Evolutionary conservation across 2,797 vertebrate genomes (phyloP).

Genomic region (Sebastes taczanowskii): DNA sequence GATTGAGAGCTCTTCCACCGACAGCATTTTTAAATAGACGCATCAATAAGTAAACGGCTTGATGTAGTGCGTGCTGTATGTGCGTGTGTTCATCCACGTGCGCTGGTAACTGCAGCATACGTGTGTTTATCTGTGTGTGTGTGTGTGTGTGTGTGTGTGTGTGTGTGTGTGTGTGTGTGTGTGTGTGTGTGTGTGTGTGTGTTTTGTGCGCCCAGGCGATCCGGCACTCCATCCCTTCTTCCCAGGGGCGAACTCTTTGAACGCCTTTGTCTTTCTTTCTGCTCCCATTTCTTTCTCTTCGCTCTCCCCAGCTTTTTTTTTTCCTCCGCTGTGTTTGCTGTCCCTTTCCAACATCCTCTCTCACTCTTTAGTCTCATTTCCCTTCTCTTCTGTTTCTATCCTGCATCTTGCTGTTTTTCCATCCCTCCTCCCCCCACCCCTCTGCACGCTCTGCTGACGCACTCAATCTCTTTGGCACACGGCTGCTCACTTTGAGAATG

Average conservation of each 20-base stretch:
- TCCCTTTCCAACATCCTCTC: slow-evolving; percentile 22
- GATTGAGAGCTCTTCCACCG: slow-evolving; percentile 63
- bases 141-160: slow-evolving; percentile 4
- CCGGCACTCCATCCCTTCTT: slow-evolving; percentile 30
- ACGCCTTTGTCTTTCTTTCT: slow-evolving; percentile 44
- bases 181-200: slow-evolving; percentile 4
- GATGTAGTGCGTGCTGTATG: slow-evolving; percentile 25
- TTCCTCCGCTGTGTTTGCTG: neutral
- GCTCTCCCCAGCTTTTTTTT: neutral
- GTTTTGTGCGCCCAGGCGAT: neutral
- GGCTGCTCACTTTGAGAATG: slow-evolving; percentile 46
- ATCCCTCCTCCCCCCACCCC: neutral
- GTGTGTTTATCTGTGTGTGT: neutral
- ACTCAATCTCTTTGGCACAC: slow-evolving; percentile 48
- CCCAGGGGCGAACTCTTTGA: slow-evolving; percentile 52
- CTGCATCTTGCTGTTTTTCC: neutral
- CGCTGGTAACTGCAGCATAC: neutral
- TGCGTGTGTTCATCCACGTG: neutral
- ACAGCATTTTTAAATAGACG: slow-evolving; percentile 58
- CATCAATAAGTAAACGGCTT: slow-evolving; percentile 70
- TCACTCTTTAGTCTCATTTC: slow-evolving; percentile 15
- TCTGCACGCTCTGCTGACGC: slow-evolving; percentile 41
- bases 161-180: slow-evolving; percentile 1
- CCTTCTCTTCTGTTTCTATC: neutral
- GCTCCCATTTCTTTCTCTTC: slow-evolving; percentile 20